Conservation (phyloP, 2,888 invertebrate species). For the Sinelater perroti region DNA sequence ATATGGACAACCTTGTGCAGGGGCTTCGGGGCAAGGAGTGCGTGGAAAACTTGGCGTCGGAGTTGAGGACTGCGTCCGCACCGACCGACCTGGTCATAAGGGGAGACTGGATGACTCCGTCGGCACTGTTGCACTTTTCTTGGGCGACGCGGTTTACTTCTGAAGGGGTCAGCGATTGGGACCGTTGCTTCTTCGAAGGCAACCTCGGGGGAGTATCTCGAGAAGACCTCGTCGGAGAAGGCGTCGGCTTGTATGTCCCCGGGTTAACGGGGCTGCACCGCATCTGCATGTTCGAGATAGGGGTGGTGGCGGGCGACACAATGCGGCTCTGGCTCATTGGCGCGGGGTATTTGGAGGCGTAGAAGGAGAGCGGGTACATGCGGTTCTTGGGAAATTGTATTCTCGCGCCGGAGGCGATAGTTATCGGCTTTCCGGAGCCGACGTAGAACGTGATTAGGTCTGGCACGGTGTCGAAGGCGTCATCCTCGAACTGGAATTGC, state of each 20-base stretch:
- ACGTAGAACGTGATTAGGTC: slow-evolving; percentile 94
- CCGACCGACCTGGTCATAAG: slow-evolving; percentile 61
- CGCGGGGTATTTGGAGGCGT: slow-evolving; percentile 69
- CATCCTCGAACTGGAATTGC: slow-evolving; percentile 94
- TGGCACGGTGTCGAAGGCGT: slow-evolving; percentile 91
- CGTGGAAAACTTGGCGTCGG: slow-evolving; percentile 64
- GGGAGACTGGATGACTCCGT: slow-evolving; percentile 70
- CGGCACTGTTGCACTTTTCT: slow-evolving; percentile 75
- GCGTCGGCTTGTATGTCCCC: slow-evolving; percentile 59
- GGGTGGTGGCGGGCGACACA: slow-evolving; percentile 59
- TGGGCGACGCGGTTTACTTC: slow-evolving; percentile 63
- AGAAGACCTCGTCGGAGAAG: slow-evolving; percentile 66
- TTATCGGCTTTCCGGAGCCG: slow-evolving; percentile 88
- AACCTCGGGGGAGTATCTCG: slow-evolving; percentile 62
- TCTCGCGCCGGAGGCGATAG: slow-evolving; percentile 86
- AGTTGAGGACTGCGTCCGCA: slow-evolving; percentile 51
- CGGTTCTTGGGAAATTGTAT: slow-evolving; percentile 88
- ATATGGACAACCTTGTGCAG: slow-evolving; percentile 64
- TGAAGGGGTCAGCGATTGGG: slow-evolving; percentile 79
- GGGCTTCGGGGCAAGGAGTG: slow-evolving; percentile 66
- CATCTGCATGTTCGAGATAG: slow-evolving; percentile 58
- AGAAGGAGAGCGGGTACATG: slow-evolving; percentile 79
- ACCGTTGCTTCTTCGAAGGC: slow-evolving; percentile 74
- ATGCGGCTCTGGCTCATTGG: slow-evolving; percentile 62
- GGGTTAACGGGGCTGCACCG: slow-evolving; percentile 61